These are phyloP conservation scores for Typhlichthys subterraneus DNA, from an alignment of 2,797 vertebrate genomes.

Conservation along the genomic window DNA sequence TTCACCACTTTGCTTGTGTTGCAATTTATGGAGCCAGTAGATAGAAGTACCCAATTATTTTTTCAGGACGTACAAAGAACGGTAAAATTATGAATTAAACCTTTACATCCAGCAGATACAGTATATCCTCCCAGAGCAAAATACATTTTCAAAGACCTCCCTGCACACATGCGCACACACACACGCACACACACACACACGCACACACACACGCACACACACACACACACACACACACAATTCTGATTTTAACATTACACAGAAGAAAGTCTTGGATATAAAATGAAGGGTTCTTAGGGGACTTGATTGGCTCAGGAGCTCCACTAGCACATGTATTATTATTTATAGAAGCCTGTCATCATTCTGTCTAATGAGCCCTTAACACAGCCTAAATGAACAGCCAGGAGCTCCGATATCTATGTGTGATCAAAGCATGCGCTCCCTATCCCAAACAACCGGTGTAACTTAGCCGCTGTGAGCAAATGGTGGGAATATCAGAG, in stretches of 20 bases:
- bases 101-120: too few species aligned
- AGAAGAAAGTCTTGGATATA: conserved; percentile 23
- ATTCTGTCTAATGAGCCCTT: conserved; percentile 76
- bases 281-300: conserved; percentile 50
- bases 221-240: neutral
- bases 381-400: conserved; percentile 73
- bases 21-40: too few species aligned
- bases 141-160: too few species aligned
- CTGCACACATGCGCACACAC: too few species aligned
- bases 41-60: too few species aligned
- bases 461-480: conserved; percentile 37
- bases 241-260: conserved; percentile 16
- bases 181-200: neutral
- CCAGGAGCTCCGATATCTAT: conserved; percentile 62
- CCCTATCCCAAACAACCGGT: conserved; percentile 54
- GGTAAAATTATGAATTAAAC: too few species aligned
- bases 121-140: too few species aligned
- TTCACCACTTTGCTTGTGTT: too few species aligned
- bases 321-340: conserved; percentile 64
- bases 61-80: too few species aligned
- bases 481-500: conserved; percentile 43
- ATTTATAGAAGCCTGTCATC: conserved; percentile 76
- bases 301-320: conserved; percentile 48
- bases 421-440: conserved; percentile 75
- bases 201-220: neutral